Percentiles rank a stretch among this genome's conserved stretches.
Conservation (phyloP, 2,797 vertebrate species). For the Leptoclinus maculatus region DNA sequence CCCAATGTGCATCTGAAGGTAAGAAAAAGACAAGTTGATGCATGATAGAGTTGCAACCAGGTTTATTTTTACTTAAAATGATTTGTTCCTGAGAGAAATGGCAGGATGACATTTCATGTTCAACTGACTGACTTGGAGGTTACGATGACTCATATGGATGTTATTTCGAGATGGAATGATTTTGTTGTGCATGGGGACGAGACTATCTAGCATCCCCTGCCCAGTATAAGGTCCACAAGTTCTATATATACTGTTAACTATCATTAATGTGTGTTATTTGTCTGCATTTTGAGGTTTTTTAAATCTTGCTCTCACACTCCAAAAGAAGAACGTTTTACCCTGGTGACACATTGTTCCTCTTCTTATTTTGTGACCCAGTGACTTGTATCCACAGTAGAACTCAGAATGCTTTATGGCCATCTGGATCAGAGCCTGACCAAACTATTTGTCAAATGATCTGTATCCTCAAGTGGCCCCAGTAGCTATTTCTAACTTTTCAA, state of each 20-base stretch:
- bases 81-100: conserved; percentile 4
- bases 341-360: not conserved
- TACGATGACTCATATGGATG: conserved; percentile 2
- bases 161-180: conserved; percentile 8
- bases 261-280: not conserved
- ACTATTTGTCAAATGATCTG: conserved; percentile 39
- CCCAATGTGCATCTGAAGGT: not conserved
- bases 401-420: conserved; percentile 16
- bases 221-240: not conserved
- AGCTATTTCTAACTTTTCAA: conserved; percentile 59
- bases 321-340: conserved; percentile 1
- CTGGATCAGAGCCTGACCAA: conserved; percentile 33
- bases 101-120: conserved; percentile 21
- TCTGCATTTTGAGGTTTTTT: not conserved
- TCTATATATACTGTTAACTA: not conserved
- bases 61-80: conserved; percentile 1
- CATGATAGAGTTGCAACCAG: not conserved
- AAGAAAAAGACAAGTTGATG: conserved; percentile 8
- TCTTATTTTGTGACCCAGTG: conserved; percentile 31
- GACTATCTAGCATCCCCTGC: not conserved
- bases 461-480: conserved; percentile 48
- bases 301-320: not conserved
- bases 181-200: not conserved
- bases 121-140: not conserved
- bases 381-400: conserved; percentile 33